Evolutionary conservation across 2,797 vertebrate genomes (phyloP).

Genomic region (Bovichtus diacanthus): DNA sequence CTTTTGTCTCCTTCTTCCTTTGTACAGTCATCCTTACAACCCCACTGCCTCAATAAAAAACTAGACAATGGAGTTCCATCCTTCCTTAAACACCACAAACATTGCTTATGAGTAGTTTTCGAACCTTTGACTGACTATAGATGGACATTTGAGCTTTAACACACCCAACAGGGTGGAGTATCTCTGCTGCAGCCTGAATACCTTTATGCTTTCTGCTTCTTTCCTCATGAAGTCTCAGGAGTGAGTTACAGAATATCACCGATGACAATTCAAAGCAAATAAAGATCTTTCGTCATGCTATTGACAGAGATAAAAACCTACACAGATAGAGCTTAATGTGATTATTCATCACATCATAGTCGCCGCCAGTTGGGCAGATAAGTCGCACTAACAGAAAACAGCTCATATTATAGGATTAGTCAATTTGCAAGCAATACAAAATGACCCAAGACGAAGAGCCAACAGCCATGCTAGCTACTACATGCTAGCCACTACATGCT

Average conservation of each 20-base stretch:
- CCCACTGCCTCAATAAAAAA: slow-evolving; percentile 43
- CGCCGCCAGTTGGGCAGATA: background rate
- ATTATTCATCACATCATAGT: background rate
- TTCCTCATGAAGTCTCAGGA: slow-evolving; percentile 9
- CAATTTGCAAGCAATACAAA: slow-evolving; percentile 1
- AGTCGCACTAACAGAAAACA: background rate
- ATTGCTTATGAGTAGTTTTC: slow-evolving; percentile 53
- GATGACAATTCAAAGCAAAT: background rate
- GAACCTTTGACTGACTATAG: slow-evolving; percentile 30
- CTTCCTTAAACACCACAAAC: slow-evolving; percentile 43
- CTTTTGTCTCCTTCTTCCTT: slow-evolving; percentile 64
- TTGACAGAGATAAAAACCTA: background rate
- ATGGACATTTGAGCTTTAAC: slow-evolving; percentile 29
- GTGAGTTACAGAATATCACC: slow-evolving; percentile 13
- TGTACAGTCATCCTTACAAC: slow-evolving; percentile 45
- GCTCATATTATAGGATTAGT: slow-evolving; percentile 4
- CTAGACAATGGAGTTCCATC: slow-evolving; percentile 31
- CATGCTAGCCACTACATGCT: too few species aligned
- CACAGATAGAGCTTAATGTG: background rate
- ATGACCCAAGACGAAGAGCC: background rate
- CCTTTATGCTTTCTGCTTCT: slow-evolving; percentile 37
- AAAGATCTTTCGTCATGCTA: background rate
- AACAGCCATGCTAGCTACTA: background rate
- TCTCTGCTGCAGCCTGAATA: slow-evolving; percentile 48
- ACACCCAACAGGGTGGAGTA: slow-evolving; percentile 53